Conservation (phyloP, 2,888 invertebrate genomes). For the Chydorus sphaericus region DNA sequence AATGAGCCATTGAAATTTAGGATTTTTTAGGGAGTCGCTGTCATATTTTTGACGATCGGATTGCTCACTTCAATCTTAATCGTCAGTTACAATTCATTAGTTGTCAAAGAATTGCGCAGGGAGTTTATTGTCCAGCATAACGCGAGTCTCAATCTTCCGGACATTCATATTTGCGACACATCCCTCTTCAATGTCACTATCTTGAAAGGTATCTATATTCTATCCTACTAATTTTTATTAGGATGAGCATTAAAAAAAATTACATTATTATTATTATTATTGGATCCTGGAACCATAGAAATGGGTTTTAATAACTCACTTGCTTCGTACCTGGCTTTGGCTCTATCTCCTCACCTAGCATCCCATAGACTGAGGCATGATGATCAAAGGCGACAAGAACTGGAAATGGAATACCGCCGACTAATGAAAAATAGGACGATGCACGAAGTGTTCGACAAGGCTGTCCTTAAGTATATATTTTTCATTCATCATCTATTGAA, state of each 20-base stretch:
- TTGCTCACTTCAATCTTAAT: slow-evolving; percentile 1
- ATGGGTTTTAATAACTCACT: slow-evolving; percentile 2
- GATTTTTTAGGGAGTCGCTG: slow-evolving; percentile 3
- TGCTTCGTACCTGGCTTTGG: slow-evolving; percentile 5
- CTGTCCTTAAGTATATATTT: not conserved
- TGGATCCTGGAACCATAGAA: too few species aligned
- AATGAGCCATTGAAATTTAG: not conserved
- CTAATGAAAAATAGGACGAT: not conserved
- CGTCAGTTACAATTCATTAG: slow-evolving; percentile 3
- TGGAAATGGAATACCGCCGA: not conserved
- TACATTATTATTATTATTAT: too few species aligned
- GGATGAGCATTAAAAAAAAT: too few species aligned
- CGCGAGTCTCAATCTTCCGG: slow-evolving; percentile 3
- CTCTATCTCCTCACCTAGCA: not conserved
- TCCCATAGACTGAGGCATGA: not conserved
- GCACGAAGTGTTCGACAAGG: not conserved
- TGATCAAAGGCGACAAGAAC: not conserved
- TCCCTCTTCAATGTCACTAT: not conserved
- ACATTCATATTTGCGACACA: slow-evolving; percentile 13
- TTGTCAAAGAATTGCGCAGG: slow-evolving; percentile 5
- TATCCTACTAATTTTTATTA: too few species aligned
- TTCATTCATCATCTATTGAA: too few species aligned
- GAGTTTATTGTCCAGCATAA: slow-evolving; percentile 6
- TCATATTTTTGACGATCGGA: not conserved
- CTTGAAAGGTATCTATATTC: slow-evolving; percentile 1